These are phyloP conservation scores for Sinocyclocheilus rhinocerous DNA, from an alignment of 2,113 vertebrate species.

Conservation along the genomic window DNA sequence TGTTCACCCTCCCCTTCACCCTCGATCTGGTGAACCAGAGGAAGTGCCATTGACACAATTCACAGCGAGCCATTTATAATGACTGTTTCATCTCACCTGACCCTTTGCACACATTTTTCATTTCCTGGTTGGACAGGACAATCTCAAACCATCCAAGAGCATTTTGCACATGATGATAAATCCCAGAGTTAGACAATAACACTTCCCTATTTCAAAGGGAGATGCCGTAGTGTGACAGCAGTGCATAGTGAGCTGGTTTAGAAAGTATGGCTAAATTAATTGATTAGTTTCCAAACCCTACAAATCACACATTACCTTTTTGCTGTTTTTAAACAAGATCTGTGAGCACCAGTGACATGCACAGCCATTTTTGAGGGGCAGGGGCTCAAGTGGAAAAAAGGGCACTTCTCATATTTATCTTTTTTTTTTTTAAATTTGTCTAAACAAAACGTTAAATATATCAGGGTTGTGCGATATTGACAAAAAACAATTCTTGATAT, in stretches of 20 bases:
- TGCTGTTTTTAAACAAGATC: not conserved
- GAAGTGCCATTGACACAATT: constrained; percentile 40
- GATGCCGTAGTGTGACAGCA: not conserved
- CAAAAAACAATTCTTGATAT: too few species aligned
- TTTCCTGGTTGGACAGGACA: constrained; percentile 43
- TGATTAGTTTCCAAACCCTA: not conserved
- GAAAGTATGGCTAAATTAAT: not conserved
- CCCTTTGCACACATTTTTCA: constrained; percentile 40
- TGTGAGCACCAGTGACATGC: not conserved
- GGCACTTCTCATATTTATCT: too few species aligned
- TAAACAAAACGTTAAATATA: too few species aligned
- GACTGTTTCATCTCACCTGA: constrained; percentile 27
- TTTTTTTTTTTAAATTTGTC: too few species aligned
- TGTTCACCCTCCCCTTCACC: constrained; percentile 8
- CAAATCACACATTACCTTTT: not conserved
- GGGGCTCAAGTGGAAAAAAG: too few species aligned
- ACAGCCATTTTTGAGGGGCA: too few species aligned
- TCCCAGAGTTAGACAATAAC: constrained; percentile 29
- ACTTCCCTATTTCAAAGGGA: constrained; percentile 10
- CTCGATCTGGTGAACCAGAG: not conserved
- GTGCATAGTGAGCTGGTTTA: not conserved
- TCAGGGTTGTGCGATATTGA: too few species aligned
- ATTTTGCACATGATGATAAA: constrained; percentile 25
- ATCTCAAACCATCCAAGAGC: constrained; percentile 35
- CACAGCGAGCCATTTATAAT: constrained; percentile 45